Conservation (phyloP, 2,888 invertebrate genomes). For the Shargacucullia verbasci region DNA sequence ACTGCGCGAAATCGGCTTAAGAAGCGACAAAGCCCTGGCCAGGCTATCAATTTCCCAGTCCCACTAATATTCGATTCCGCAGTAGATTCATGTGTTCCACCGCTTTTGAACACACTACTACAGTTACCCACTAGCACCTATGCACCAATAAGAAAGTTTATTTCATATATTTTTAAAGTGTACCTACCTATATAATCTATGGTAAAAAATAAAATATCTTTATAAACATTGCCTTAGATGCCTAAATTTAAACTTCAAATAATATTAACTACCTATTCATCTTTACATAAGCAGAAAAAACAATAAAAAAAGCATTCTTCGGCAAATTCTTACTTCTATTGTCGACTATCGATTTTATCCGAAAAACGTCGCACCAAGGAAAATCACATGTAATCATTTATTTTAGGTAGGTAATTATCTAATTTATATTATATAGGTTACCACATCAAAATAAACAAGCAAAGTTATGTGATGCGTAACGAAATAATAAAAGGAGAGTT, state of each 20-base stretch:
- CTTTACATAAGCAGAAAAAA: too few relatives aligned
- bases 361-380: not conserved
- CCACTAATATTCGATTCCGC: constrained; percentile 62
- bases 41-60: constrained; percentile 68
- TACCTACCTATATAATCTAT: too few relatives aligned
- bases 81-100: constrained; percentile 50
- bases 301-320: not conserved
- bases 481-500: not conserved
- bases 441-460: not conserved
- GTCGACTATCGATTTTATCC: not conserved
- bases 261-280: too few relatives aligned
- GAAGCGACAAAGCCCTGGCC: constrained; percentile 65
- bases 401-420: not conserved
- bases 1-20: constrained; percentile 69
- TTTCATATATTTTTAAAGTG: too few relatives aligned
- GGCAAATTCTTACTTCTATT: constrained; percentile 1
- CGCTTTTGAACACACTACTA: constrained; percentile 17
- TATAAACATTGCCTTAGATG: too few relatives aligned
- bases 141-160: too few relatives aligned
- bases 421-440: too few relatives aligned
- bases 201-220: too few relatives aligned
- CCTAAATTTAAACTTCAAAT: too few relatives aligned
- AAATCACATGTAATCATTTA: not conserved
- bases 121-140: constrained; percentile 10
- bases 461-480: not conserved